Conservation (phyloP, 2,797 vertebrate genomes). For the Stomatorhinus walkeri region DNA sequence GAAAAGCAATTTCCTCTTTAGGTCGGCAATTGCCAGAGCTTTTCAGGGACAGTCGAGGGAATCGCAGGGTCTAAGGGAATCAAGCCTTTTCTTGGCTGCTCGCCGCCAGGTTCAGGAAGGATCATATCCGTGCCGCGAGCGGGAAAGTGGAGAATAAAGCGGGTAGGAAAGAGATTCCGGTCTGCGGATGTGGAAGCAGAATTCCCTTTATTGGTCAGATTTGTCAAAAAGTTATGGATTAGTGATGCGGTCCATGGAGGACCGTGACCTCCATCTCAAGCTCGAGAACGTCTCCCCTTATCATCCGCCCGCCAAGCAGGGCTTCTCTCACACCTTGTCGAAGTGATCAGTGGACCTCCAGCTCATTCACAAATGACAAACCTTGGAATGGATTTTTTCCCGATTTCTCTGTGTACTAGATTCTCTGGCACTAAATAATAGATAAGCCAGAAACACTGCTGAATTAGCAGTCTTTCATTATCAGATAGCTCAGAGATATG, state of each 20-base stretch:
- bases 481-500: neutral
- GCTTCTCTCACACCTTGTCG: neutral
- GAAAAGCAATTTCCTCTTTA: constrained; percentile 32
- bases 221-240: neutral
- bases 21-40: constrained; percentile 22
- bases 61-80: constrained; percentile 24
- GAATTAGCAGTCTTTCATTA: neutral
- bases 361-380: neutral
- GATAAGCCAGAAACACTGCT: neutral
- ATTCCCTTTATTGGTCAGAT: neutral
- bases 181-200: neutral
- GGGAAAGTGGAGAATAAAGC: neutral
- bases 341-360: neutral
- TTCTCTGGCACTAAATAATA: neutral
- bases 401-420: neutral
- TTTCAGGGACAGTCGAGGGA: constrained; percentile 24
- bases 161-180: neutral
- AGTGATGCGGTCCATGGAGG: neutral
- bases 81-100: constrained; percentile 4
- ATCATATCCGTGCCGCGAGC: neutral
- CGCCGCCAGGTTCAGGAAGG: neutral
- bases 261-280: neutral
- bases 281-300: neutral
- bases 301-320: neutral
- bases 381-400: neutral